Conservation (phyloP, 2,113 vertebrate species). For the Clarias macrocephalus region DNA sequence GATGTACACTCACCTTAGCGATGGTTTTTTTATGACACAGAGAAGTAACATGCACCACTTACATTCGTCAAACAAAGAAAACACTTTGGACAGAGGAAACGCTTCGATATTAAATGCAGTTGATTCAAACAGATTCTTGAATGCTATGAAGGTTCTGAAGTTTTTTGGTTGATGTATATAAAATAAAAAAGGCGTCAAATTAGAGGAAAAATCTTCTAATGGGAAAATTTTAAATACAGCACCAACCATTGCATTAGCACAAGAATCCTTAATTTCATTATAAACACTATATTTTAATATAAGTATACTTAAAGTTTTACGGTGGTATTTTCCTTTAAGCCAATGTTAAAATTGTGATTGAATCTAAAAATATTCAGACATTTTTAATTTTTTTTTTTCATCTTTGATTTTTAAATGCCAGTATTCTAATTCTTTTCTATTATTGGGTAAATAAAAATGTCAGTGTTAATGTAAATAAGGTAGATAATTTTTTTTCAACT, state of each 20-base stretch:
- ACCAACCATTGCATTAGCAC: background rate
- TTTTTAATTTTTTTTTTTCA: background rate
- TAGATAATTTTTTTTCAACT: background rate
- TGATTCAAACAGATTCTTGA: conserved; percentile 55
- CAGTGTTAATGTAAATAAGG: background rate
- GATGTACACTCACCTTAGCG: conserved; percentile 63
- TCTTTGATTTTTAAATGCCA: background rate
- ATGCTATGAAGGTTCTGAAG: conserved; percentile 64
- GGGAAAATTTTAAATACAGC: background rate
- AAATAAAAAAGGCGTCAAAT: background rate
- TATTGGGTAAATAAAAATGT: background rate
- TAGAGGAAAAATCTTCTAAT: background rate
- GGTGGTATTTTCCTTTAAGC: conserved; percentile 19
- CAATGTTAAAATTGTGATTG: background rate
- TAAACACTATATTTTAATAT: background rate
- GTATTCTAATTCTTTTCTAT: background rate
- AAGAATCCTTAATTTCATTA: background rate
- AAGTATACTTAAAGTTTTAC: background rate
- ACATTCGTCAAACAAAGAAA: background rate
- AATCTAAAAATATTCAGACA: background rate
- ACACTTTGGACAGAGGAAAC: conserved; percentile 53
- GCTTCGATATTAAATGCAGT: conserved; percentile 70
- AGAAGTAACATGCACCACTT: conserved; percentile 58
- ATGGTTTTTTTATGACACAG: conserved; percentile 76
- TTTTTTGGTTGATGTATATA: background rate